phyloP scores from a whole-genome alignment of 2,113 vertebrate genomes.

The Pica pica region DNA sequence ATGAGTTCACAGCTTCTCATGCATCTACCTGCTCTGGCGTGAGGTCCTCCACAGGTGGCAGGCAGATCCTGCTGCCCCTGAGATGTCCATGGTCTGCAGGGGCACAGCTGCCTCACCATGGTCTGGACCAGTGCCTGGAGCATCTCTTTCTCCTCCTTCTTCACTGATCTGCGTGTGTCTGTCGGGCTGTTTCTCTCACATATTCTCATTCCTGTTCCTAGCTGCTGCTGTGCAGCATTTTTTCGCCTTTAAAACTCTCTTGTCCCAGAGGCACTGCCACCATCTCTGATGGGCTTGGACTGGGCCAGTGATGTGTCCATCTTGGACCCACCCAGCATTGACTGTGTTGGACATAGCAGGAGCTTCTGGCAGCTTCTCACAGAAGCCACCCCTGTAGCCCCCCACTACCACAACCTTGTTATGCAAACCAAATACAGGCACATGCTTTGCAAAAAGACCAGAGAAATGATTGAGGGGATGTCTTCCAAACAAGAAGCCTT shows the following conservation, averaged over 20 bases:
- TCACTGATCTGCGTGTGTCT: not conserved
- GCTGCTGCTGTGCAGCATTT: not conserved
- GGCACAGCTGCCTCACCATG: too few species aligned
- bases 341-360: rapidly evolving
- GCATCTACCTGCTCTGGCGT: rapidly evolving
- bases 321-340: not conserved
- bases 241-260: not conserved
- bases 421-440: not conserved
- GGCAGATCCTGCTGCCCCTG: not conserved
- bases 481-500: not conserved
- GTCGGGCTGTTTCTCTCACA: not conserved
- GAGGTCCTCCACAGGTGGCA: not conserved
- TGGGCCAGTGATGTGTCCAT: rapidly evolving
- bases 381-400: not conserved
- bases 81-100: not conserved
- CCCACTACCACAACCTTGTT: not conserved
- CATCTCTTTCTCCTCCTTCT: not conserved
- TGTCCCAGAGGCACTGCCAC: not conserved
- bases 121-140: rapidly evolving
- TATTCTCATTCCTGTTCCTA: not conserved
- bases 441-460: not conserved
- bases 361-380: not conserved
- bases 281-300: rapidly evolving
- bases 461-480: not conserved
- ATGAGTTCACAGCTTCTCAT: rapidly evolving